Base-by-base conservation (phyloP, 2,113 vertebrate genomes). In the Podocnemis expansa region DNA sequence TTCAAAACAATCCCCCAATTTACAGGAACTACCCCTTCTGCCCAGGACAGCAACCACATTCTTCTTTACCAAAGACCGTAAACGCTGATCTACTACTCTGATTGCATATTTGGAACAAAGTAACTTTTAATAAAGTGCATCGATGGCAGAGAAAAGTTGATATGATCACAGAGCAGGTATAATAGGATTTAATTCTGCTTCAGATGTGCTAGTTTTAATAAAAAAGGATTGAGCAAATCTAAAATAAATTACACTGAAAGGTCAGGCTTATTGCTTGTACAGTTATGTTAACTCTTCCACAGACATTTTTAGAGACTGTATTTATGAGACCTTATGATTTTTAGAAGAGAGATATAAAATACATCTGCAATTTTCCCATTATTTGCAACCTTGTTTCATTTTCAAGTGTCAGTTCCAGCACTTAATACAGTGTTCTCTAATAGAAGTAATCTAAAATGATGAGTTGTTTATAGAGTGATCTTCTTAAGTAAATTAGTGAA, bases 151-250 rank as follows among this genome's bases (percentile, higher is more conserved):
- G 92, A 98, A 93, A 97, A 97, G 96, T 91, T 97, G 97, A 98
- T 98, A 97, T 96, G 98, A 98, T 98, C 97, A 95, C 95, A 97
- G 95, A 96, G 95, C 94, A 5, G 34, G 92, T 97, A 96, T 97
- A 98, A 98, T 98, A 98, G 97, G 98, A 98, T 98, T 98, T 98
- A 98, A 98, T 98, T 98, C 97, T 98, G 97, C 98, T 98, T 98
- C 97, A 98, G 98, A 98, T 98, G 97, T 98, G 97, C 98, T 98
- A 98, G 97, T 98, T 98, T 98, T 98, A 98, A 98, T 98, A 98
- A 98, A 98, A 98, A 98, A 98, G 97, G 98, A 98, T 98, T 98
- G 98, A 97, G 96, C 93, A 97, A 98, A 98, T 98, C 95, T 91
- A 98, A 98, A 98, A 98, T 98, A 98, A 98, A 98, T 98, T 98